Evolutionary conservation across 2,797 vertebrate genomes (phyloP).

Genomic region (Epinephelus malabaricus): DNA sequence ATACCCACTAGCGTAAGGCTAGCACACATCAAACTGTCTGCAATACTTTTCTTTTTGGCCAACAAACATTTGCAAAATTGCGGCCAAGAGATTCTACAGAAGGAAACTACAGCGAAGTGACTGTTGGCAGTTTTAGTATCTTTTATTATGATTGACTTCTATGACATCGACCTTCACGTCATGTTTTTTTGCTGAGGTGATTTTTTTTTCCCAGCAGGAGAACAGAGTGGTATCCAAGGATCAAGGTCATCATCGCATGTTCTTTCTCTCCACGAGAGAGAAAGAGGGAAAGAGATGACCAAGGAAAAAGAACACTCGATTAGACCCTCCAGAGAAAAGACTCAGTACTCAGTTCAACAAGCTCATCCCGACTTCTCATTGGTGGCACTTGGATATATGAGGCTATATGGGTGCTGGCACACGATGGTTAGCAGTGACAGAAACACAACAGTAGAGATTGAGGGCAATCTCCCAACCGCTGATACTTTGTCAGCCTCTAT

Average conservation of each 20-base stretch:
- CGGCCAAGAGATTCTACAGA: constrained; percentile 1
- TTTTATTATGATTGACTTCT: constrained; percentile 41
- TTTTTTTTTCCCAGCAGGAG: constrained; percentile 40
- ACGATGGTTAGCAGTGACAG: constrained; percentile 34
- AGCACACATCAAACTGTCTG: neutral
- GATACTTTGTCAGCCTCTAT: constrained; percentile 48
- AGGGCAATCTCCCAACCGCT: constrained; percentile 51
- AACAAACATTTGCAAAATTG: constrained; percentile 20
- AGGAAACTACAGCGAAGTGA: constrained; percentile 13
- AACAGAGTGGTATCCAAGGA: constrained; percentile 48
- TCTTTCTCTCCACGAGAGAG: constrained; percentile 37
- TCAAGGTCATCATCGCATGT: constrained; percentile 70
- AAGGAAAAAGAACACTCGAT: constrained; percentile 65
- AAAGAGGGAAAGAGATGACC: constrained; percentile 19
- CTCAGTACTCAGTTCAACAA: constrained; percentile 58
- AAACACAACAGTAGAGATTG: constrained; percentile 51
- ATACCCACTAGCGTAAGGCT: too few species aligned
- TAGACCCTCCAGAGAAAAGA: constrained; percentile 65
- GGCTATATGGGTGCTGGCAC: constrained; percentile 15
- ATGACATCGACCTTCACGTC: constrained; percentile 46
- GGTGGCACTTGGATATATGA: constrained; percentile 49
- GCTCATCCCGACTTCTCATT: constrained; percentile 60
- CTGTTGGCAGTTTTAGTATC: constrained; percentile 36
- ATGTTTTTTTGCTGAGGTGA: constrained; percentile 38
- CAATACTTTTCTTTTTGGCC: constrained; percentile 5